Percentiles rank a stretch among this genome's conserved stretches.
These are phyloP conservation scores for Nerophis lumbriciformis DNA, from an alignment of 2,113 vertebrate genomes.

Conservation along the genomic window DNA sequence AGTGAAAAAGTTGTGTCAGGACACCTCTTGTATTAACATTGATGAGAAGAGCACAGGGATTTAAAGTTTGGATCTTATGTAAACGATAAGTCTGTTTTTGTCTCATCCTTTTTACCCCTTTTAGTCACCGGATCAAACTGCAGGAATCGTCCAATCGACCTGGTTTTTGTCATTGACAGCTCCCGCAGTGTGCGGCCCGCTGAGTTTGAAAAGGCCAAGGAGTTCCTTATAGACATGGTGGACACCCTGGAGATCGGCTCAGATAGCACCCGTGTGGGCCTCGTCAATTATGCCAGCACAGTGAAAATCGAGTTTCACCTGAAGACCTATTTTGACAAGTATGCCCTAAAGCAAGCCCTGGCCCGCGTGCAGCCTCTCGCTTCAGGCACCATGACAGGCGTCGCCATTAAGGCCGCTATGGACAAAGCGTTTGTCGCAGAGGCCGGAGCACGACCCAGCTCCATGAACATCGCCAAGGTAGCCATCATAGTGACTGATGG, in stretches of 20 bases:
- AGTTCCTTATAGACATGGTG: constrained; percentile 82
- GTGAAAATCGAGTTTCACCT: constrained; percentile 86
- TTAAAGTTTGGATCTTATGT: too few relatives aligned
- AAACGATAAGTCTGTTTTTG: not conserved
- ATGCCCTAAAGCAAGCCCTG: constrained; percentile 77
- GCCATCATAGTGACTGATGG: constrained; percentile 90
- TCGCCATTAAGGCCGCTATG: constrained; percentile 86
- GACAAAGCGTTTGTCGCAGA: constrained; percentile 77
- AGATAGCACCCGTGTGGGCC: constrained; percentile 76
- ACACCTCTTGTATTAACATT: too few relatives aligned
- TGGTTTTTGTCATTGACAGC: constrained; percentile 92
- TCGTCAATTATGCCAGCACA: constrained; percentile 91
- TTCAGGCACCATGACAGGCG: constrained; percentile 90
- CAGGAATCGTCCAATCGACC: constrained; percentile 84
- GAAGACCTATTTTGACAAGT: constrained; percentile 74
- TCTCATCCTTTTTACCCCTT: constrained; percentile 1
- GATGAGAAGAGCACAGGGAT: too few relatives aligned
- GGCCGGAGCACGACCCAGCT: constrained; percentile 73
- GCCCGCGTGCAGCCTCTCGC: constrained; percentile 78
- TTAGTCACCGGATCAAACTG: constrained; percentile 67
- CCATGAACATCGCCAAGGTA: constrained; percentile 79
- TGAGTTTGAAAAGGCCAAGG: constrained; percentile 90
- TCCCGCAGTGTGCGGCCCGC: constrained; percentile 86
- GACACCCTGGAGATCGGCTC: constrained; percentile 80
- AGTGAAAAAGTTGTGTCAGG: too few relatives aligned